phyloP scores from a whole-genome alignment of 2,888 invertebrate species.

The Aelia acuminata region DNA sequence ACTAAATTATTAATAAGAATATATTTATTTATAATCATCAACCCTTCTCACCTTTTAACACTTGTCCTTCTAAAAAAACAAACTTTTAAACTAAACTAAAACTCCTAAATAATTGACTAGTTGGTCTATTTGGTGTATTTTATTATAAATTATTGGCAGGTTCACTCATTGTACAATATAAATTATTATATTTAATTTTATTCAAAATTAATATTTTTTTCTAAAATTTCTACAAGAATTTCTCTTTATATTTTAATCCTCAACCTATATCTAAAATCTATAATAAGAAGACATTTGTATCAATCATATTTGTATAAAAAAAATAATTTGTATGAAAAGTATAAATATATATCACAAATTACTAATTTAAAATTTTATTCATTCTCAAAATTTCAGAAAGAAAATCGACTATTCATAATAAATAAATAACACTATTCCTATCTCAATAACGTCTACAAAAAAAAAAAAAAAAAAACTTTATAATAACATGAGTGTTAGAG shows the following conservation, averaged over 20 bases:
- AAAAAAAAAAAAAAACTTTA: too few relatives aligned
- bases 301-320: conserved; percentile 55
- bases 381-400: conserved; percentile 50
- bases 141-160: conserved; percentile 18
- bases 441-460: conserved; percentile 1
- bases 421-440: not conserved
- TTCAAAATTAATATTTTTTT: not conserved
- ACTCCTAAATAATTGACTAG: conserved; percentile 44
- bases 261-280: conserved; percentile 43
- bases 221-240: not conserved
- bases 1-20: conserved; percentile 45
- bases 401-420: conserved; percentile 49
- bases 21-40: conserved; percentile 3
- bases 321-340: conserved; percentile 59
- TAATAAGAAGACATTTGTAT: too few relatives aligned
- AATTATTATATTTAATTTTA: conserved; percentile 35
- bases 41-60: conserved; percentile 51
- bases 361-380: conserved; percentile 59
- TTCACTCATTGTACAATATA: conserved; percentile 23
- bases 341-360: conserved; percentile 61
- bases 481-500: conserved; percentile 34
- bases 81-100: conserved; percentile 55
- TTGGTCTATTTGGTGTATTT: conserved; percentile 8
- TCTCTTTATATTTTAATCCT: not conserved
- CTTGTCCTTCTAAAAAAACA: conserved; percentile 56